Percentiles rank a stretch among this genome's conserved stretches.
Evolutionary conservation across 2,888 invertebrate species (phyloP).

Genomic region (Melinaea menophilus): DNA sequence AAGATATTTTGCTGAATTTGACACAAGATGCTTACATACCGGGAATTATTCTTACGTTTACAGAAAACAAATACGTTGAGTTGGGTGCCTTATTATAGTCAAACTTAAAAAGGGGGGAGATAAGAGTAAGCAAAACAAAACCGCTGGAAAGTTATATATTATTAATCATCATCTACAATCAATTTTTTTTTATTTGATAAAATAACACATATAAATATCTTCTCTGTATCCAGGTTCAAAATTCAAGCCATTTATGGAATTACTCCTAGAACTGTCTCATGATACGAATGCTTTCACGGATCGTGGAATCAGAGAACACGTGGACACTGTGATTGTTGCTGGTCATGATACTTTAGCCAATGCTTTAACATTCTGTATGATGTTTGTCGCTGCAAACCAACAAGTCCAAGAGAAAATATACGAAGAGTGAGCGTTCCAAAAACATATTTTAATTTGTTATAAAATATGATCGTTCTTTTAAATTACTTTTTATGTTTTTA

Average conservation of each 20-base stretch:
- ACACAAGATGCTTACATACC: too few relatives aligned
- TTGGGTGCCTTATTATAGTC: too few relatives aligned
- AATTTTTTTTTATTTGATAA: too few relatives aligned
- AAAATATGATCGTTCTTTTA: neutral
- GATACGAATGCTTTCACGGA: slow-evolving; percentile 56
- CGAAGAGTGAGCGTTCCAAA: neutral
- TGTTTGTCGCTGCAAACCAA: slow-evolving; percentile 61
- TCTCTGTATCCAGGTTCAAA: slow-evolving; percentile 43
- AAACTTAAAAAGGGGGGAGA: too few relatives aligned
- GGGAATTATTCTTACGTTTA: too few relatives aligned
- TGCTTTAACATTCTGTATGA: slow-evolving; percentile 60
- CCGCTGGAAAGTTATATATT: too few relatives aligned
- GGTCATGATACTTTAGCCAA: slow-evolving; percentile 73
- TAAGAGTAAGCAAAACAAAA: too few relatives aligned
- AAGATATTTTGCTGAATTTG: too few relatives aligned
- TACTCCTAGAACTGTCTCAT: slow-evolving; percentile 64
- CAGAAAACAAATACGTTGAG: too few relatives aligned
- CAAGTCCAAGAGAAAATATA: slow-evolving; percentile 50
- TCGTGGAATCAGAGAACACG: slow-evolving; percentile 75
- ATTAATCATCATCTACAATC: too few relatives aligned
- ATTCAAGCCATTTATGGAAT: slow-evolving; percentile 75
- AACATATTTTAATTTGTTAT: neutral
- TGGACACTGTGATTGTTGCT: slow-evolving; percentile 78
- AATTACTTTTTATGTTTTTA: neutral
- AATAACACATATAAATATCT: neutral